Evolutionary conservation across 2,888 invertebrate genomes (phyloP), one percentile per base, ranked within the genome.

Genomic region (Acrobasis consociella): DNA sequence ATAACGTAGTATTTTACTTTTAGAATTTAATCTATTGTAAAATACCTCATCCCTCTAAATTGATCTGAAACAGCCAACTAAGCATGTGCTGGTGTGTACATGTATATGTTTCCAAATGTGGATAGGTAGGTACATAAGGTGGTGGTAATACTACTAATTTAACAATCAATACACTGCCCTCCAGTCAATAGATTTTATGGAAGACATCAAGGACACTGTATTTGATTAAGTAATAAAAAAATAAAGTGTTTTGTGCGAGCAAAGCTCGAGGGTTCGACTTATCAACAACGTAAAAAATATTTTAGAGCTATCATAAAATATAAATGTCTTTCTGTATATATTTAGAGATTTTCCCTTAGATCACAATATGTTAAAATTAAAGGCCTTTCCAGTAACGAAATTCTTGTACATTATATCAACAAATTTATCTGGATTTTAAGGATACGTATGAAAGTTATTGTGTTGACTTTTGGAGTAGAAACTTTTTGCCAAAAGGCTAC

Each of bases 331-430:
- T 13, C 51, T 51, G 46, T 60, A 42, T 51, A 51, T 39, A 11
- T n/a, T 37, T 11, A 49, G 58, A 46, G 16, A 46, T 17, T 58
- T 58, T 49, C n/a, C 7, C 78, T 77, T 78, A 67, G 72, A 74
- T 76, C 73, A 75, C 76, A 7, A 31, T 5, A 31, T 31, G 0
- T 31, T 31, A 5, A 7, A 31, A 31, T 31, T 5, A 31, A 31
- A 7, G 31, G 0, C 8, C 7, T 31, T 31, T 31, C 31, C 8
- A 31, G 31, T 7, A 31, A 31, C 31, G 22, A 22, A 1, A 2
- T 22, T 22, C 22, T 22, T 22, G 22, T 22, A 22, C 22, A 22
- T 22, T 22, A 31, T 8, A 31, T 7, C 31, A 31, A 31, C 31
- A 31, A 31, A 7, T 31, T 31, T 31, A 22, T 22, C 22, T 2